These are phyloP conservation scores for Ptilorrhoa leucosticta DNA, from an alignment of 2,113 vertebrate genomes.

Conservation along the genomic window DNA sequence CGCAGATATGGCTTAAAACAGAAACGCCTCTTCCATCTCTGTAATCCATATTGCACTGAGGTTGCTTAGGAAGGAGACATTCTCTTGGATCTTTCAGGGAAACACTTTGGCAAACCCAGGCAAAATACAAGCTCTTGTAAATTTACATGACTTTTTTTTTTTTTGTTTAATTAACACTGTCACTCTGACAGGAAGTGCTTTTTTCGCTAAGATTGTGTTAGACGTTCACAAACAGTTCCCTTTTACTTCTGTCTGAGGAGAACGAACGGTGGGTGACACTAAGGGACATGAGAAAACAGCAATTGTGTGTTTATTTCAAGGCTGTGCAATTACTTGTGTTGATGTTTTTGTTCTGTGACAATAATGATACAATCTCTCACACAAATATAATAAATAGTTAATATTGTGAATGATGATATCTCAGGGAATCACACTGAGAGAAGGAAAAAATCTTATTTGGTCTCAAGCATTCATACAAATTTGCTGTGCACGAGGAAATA, in stretches of 20 bases:
- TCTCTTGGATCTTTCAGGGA: background rate
- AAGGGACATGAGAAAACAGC: background rate
- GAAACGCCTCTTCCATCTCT: background rate
- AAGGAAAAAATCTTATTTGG: background rate
- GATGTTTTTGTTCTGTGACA: background rate
- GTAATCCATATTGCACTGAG: background rate
- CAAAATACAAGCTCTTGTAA: background rate
- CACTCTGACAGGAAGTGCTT: background rate
- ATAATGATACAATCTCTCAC: background rate
- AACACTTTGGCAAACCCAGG: background rate
- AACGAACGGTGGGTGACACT: background rate
- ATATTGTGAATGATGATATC: background rate
- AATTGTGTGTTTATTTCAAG: background rate
- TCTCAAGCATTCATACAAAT: background rate
- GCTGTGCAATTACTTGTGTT: background rate
- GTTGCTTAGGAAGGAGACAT: background rate
- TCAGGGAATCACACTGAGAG: background rate
- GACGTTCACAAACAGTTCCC: background rate
- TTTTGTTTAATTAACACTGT: background rate
- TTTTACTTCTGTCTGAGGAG: background rate
- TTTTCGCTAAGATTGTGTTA: background rate
- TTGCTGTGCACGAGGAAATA: background rate
- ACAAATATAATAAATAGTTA: background rate
- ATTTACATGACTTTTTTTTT: background rate
- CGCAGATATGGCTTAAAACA: background rate